Conservation (phyloP, 92 coral and sea anemone species). For the Parazoanthus atlanticus region DNA sequence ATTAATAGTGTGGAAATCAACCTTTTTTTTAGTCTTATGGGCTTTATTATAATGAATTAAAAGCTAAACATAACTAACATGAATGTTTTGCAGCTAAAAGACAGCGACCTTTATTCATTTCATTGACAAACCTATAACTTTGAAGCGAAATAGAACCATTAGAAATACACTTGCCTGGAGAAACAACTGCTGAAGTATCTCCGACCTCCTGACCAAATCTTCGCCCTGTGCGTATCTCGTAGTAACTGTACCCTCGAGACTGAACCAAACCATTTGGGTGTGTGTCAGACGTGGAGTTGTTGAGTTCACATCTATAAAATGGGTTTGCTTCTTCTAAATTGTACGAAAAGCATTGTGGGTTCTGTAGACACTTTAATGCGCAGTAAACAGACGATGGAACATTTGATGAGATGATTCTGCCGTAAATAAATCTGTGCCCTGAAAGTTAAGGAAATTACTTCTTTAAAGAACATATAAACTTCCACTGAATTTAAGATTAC, state of each 20-base stretch:
- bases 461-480: too few relatives aligned
- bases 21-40: too few relatives aligned
- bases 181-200: background rate
- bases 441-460: background rate
- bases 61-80: too few relatives aligned
- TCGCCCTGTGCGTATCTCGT: slow-evolving; percentile 1
- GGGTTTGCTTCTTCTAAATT: slow-evolving; percentile 44
- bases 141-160: too few relatives aligned
- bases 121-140: too few relatives aligned
- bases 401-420: background rate
- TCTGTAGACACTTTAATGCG: slow-evolving; percentile 29
- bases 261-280: slow-evolving; percentile 35
- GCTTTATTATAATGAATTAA: too few relatives aligned
- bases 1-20: too few relatives aligned
- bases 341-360: slow-evolving; percentile 41
- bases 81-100: too few relatives aligned
- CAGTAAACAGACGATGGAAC: background rate
- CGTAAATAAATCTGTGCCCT: background rate
- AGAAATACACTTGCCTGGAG: background rate
- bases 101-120: too few relatives aligned
- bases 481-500: too few relatives aligned
- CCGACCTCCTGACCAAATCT: background rate
- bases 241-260: slow-evolving; percentile 37
- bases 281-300: slow-evolving; percentile 14
- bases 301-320: slow-evolving; percentile 46